Evolutionary conservation across 2,888 invertebrate species (phyloP).

Genomic region (Neelides folsomi): DNA sequence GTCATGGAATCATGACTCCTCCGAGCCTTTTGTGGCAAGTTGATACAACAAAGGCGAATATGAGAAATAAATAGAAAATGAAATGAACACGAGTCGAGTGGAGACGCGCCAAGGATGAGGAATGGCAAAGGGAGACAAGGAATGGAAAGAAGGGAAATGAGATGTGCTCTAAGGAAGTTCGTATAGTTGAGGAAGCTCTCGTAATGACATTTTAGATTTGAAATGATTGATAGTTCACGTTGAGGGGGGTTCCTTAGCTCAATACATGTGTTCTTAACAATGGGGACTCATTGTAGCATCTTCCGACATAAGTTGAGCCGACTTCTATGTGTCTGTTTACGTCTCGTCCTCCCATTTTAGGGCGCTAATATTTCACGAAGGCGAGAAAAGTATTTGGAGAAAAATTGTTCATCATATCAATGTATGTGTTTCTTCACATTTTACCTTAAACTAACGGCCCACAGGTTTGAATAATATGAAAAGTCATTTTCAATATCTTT

Average conservation of each 20-base stretch:
- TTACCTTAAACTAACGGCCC: no score
- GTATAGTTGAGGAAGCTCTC: constrained; percentile 7
- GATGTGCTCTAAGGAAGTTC: constrained; percentile 4
- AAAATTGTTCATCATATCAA: no score
- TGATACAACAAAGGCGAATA: no score
- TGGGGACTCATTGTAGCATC: constrained; percentile 12
- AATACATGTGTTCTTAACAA: constrained; percentile 9
- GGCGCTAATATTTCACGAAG: no score
- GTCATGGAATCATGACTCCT: no score
- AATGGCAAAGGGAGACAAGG: constrained; percentile 5
- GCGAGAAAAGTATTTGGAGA: no score
- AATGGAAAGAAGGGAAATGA: constrained; percentile 15
- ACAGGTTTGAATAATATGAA: no score
- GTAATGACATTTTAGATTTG: constrained; percentile 19
- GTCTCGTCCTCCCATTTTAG: no score
- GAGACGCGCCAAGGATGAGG: constrained; percentile 1
- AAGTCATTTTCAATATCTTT: no score
- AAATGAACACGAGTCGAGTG: background rate
- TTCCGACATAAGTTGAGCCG: background rate
- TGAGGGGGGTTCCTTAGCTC: constrained; percentile 8
- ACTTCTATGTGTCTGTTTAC: no score
- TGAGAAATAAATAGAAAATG: background rate
- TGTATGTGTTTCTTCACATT: no score
- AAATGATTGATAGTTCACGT: constrained; percentile 22
- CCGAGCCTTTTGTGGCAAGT: no score